These are phyloP conservation scores for Apteryx mantelli DNA, from an alignment of 2,113 vertebrate genomes.

Conservation along the genomic window DNA sequence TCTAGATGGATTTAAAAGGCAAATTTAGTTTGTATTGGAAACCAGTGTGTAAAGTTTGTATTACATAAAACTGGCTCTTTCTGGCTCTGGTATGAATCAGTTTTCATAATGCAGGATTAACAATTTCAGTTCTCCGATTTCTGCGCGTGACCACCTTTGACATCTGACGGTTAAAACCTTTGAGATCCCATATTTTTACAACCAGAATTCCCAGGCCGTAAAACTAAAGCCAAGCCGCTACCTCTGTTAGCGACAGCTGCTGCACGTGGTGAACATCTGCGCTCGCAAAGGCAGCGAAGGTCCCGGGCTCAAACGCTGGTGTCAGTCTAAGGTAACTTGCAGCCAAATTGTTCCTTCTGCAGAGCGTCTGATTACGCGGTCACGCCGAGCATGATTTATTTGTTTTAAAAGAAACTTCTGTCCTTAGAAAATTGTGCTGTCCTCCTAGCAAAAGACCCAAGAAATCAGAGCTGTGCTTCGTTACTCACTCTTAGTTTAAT, in stretches of 20 bases:
- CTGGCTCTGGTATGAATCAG: conserved; percentile 27
- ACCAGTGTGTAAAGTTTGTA: conserved; percentile 4
- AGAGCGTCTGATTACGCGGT: background rate
- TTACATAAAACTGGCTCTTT: background rate
- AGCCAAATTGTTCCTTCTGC: background rate
- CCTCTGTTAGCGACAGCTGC: background rate
- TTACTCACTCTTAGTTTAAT: background rate
- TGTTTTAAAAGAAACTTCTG: conserved; percentile 16
- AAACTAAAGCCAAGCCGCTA: background rate
- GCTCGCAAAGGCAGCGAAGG: background rate
- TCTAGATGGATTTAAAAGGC: conserved; percentile 38
- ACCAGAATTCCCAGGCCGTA: conserved; percentile 28
- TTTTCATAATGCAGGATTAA: conserved; percentile 42
- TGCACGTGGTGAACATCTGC: conserved; percentile 46
- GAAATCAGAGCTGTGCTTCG: background rate
- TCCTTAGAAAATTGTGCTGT: background rate
- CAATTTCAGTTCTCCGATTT: conserved; percentile 30
- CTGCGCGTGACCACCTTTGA: conserved; percentile 63
- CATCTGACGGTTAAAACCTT: conserved; percentile 11
- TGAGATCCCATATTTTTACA: conserved; percentile 44
- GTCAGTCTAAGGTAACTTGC: background rate
- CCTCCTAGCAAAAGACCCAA: background rate
- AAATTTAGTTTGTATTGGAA: conserved; percentile 28
- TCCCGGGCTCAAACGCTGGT: background rate
- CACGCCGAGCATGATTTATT: background rate